Base-by-base conservation (phyloP, 2,113 vertebrate genomes). In the Triplophysa rosa region DNA sequence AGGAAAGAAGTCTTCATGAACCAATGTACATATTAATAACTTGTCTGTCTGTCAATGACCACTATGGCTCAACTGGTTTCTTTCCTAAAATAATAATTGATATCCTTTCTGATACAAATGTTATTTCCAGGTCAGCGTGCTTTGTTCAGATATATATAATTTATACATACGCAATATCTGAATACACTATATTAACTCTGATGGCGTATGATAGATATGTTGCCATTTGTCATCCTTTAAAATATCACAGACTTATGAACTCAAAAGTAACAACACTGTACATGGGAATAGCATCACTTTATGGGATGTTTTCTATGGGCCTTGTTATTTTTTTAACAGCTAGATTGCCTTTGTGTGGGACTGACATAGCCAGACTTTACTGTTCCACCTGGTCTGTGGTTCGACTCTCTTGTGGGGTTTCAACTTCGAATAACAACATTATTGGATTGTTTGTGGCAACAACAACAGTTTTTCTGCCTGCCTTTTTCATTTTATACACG, bases 21-120 rank as follows among this genome's bases (percentile, higher is more conserved):
- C 88, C 91, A 61, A 92, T 92, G 92, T 92, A 92, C 52, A 83
- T 91, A 61, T 90, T 93, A 21, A 86, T 91, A 29, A 75, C 87
- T 6, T 89, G 88, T 21, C 85, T 92, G 0, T 90, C 82, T 29
- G 64, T 93, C 7, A 89, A 90, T 66, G 91, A 91, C 83, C 70
- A 92, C 29, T 90, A 87, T 5, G 91, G 91, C 42, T 90, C 91
- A 3, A 77, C 87, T 67, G 89, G 77, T 5, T 88, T 93, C 71
- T 91, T 90, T n/a, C 86, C 88, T 10, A 89, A 90, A 54, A 86
- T 92, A 77, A 80, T 93, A 16, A 65, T 29, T 70, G 85, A 86
- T 66, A 86, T 91, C 47, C 37, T 90, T 8, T 4, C 84, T 0
- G 11, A 84, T 10, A 87, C 62, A 0, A 17, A 84, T 52, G 80